Base-by-base conservation (phyloP, 1,140 invertebrate species). In the Polypedilum vanderplanki region DNA sequence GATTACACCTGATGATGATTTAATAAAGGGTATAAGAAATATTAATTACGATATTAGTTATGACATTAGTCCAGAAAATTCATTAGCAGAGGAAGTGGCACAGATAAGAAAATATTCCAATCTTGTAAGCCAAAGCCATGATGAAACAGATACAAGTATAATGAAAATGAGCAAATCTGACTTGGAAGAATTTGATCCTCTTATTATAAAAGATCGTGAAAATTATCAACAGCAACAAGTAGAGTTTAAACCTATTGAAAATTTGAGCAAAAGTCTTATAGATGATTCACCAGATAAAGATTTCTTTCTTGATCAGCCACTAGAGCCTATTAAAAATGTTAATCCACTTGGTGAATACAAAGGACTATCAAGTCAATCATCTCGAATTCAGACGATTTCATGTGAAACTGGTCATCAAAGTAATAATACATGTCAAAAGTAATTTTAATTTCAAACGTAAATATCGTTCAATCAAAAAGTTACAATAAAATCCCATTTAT, bases 11-110 rank as follows among this genome's bases (percentile, higher is more conserved):
- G 88, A 90, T 77, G 87, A 89, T 40, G 79, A 85, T 33, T 79
- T 86, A 46, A 81, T 84, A 1, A 84, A 86, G 1, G 87, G 87
- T 1, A 78, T 90, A 12, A 88, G 87, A n/a, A 88, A 88, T 78
- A 87, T 90, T 20, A 90, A 90, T 81, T 91, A 90, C 78, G 90
- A 90, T 76, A 90, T 91, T 70, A 89, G 90, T 79, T 82, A 89
- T 73, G 90, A 88, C 2, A 90, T 90, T 81, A 91, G 89, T 77
- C 87, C 85, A 0, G 89, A 90, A 4, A 90, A 89, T 78, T 90
- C 89, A 76, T 81, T 86, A 17, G 86, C 87, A 2, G 88, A 90
- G 57, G 88, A 89, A 65, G 75, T 18, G 76, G 77, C 0, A 81
- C 75, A 73, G 76, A 82, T 65, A 78, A 80, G 24, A 81, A 85